phyloP scores from a whole-genome alignment of 1,140 invertebrate species.

The Xylocopa sonorina region DNA sequence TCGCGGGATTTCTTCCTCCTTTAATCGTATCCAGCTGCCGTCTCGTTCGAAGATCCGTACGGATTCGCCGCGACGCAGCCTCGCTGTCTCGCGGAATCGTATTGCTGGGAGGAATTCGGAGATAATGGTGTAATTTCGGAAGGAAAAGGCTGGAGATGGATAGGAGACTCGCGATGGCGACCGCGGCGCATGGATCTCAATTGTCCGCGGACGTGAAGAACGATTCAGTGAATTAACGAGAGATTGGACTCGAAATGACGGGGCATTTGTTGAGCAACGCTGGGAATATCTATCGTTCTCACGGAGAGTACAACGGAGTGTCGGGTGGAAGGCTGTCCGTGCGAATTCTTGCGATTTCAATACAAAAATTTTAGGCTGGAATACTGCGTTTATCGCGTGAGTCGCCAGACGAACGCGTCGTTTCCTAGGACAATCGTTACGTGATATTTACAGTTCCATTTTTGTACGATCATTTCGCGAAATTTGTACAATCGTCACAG shows the following conservation, averaged over 20 bases:
- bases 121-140: slow-evolving; percentile 33
- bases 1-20: background rate
- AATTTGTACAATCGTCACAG: too few species aligned
- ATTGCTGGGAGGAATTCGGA: slow-evolving; percentile 22
- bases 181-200: slow-evolving; percentile 33
- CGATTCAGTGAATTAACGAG: slow-evolving; percentile 23
- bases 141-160: too few species aligned
- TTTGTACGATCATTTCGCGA: too few species aligned
- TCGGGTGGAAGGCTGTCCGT: too few species aligned
- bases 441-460: too few species aligned
- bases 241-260: slow-evolving; percentile 19
- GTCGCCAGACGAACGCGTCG: too few species aligned
- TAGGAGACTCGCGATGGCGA: background rate
- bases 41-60: background rate
- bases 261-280: slow-evolving; percentile 10
- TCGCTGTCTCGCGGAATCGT: slow-evolving; percentile 3
- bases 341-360: background rate
- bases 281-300: background rate
- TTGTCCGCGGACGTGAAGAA: slow-evolving; percentile 17
- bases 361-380: background rate
- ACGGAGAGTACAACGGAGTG: background rate
- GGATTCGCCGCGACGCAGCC: slow-evolving; percentile 8
- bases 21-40: background rate
- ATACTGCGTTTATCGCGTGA: too few species aligned
- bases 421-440: too few species aligned